Percentiles rank a stretch among this genome's conserved stretches.
phyloP scores from a whole-genome alignment of 2,888 invertebrate species.

The Crematogaster levior region DNA sequence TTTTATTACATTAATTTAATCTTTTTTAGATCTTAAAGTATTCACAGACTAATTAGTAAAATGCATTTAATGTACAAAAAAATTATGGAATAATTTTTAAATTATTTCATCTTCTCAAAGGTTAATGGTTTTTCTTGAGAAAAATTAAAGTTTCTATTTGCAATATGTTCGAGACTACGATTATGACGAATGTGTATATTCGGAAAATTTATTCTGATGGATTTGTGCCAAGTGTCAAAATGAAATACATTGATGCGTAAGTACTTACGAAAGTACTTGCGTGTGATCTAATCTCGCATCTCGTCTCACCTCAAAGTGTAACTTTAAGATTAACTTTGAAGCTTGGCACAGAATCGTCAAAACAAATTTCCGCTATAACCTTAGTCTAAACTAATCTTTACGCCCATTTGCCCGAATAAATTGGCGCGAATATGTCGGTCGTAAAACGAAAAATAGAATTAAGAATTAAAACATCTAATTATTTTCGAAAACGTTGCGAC shows the following conservation, averaged over 20 bases:
- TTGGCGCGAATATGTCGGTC: not conserved
- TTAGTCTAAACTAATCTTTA: not conserved
- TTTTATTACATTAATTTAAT: not conserved
- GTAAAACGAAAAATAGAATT: not conserved
- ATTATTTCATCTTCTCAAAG: not conserved
- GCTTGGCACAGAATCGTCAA: slow-evolving; percentile 21
- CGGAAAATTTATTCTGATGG: slow-evolving; percentile 13
- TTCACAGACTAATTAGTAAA: not conserved
- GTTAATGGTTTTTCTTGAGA: no score
- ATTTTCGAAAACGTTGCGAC: not conserved
- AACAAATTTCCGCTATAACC: not conserved
- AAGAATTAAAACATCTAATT: not conserved
- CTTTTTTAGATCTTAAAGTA: not conserved
- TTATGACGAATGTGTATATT: not conserved
- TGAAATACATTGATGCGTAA: slow-evolving; percentile 28
- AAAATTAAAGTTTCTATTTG: not conserved
- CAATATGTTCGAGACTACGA: not conserved
- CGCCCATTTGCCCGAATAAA: not conserved
- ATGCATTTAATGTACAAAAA: not conserved
- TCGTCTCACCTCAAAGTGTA: not conserved
- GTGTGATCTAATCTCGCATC: slow-evolving; percentile 37
- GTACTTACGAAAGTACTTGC: slow-evolving; percentile 13
- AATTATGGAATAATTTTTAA: not conserved
- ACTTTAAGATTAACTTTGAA: slow-evolving; percentile 32
- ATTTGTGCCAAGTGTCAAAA: slow-evolving; percentile 22